Evolutionary conservation across 1,140 invertebrate genomes (phyloP).

Genomic region (Piezodorus guildinii): DNA sequence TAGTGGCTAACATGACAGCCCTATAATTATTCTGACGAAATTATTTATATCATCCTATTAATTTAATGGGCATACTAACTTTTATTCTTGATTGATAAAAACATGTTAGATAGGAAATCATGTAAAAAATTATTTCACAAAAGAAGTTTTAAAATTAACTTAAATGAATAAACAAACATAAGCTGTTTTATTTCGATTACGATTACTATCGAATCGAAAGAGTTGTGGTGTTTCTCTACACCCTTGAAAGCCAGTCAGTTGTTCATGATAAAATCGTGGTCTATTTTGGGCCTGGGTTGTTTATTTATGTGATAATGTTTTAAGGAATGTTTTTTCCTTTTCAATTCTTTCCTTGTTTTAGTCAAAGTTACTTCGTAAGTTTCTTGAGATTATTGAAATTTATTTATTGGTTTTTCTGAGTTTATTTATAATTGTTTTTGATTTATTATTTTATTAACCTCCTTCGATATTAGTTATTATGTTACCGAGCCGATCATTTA

Average conservation of each 20-base stretch:
- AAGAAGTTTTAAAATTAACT: too few species aligned
- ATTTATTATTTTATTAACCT: neutral
- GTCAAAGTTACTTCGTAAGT: neutral
- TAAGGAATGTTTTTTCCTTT: neutral
- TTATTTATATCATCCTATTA: too few species aligned
- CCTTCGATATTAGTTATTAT: neutral
- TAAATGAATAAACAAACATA: too few species aligned
- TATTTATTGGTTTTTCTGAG: neutral
- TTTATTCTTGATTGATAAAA: too few species aligned
- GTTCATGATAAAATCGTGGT: neutral
- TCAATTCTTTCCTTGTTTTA: neutral
- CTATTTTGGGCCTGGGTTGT: neutral
- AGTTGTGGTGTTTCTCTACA: too few species aligned
- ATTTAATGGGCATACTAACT: too few species aligned
- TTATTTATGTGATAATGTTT: neutral
- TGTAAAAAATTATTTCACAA: too few species aligned
- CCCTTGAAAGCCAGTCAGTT: neutral
- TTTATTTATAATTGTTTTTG: neutral
- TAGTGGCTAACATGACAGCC: too few species aligned
- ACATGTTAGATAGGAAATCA: too few species aligned
- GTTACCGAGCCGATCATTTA: neutral
- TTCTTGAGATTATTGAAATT: neutral
- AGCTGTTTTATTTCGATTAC: too few species aligned
- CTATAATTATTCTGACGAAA: too few species aligned
- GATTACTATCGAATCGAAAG: too few species aligned